Conservation (phyloP, 2,888 invertebrate species). For the Clivina fossor region DNA sequence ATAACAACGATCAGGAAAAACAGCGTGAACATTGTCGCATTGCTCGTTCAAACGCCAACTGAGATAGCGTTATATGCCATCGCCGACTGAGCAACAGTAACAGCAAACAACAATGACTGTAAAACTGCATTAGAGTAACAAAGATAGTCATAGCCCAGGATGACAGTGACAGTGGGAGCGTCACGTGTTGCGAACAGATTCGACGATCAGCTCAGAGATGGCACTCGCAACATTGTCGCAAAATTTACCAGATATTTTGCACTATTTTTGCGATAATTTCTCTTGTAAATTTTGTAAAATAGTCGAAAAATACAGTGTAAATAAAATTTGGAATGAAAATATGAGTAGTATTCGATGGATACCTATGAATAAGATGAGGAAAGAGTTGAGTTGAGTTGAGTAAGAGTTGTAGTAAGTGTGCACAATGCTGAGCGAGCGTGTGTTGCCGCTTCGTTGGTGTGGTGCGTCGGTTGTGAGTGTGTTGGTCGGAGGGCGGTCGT, state of each 20-base stretch:
- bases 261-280: too few relatives aligned
- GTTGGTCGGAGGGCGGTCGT: conserved; percentile 42
- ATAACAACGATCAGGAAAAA: conserved; percentile 25
- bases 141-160: conserved; percentile 4
- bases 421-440: conserved; percentile 33
- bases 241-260: too few relatives aligned
- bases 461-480: conserved; percentile 27
- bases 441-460: conserved; percentile 27
- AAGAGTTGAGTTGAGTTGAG: conserved; percentile 25
- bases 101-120: conserved; percentile 1
- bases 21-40: conserved; percentile 17
- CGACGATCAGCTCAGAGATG: not conserved
- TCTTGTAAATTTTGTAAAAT: too few relatives aligned
- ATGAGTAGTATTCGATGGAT: too few relatives aligned
- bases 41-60: conserved; percentile 1
- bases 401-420: conserved; percentile 39
- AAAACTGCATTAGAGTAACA: not conserved
- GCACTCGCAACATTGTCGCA: not conserved
- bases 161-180: conserved; percentile 11
- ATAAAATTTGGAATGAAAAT: too few relatives aligned
- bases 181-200: conserved; percentile 1
- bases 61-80: conserved; percentile 1
- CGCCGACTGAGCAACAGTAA: conserved; percentile 2
- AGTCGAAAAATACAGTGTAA: too few relatives aligned
- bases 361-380: too few relatives aligned